Evolutionary conservation across 2,888 invertebrate genomes (phyloP).

Genomic region (Serripes groenlandicus): DNA sequence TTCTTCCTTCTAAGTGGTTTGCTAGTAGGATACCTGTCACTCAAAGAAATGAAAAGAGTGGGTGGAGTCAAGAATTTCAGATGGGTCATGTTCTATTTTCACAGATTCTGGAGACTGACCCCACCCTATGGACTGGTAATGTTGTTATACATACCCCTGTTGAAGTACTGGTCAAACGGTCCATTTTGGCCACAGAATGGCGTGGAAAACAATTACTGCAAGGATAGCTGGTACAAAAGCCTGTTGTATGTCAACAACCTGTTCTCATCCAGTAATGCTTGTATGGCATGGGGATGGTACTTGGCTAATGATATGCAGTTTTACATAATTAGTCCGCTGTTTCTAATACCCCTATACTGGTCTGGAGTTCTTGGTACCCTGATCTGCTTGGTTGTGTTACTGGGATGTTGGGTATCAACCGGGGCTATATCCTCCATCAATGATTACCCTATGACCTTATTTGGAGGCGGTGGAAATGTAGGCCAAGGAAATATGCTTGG

Average conservation of each 20-base stretch:
- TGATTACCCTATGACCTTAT: constrained; percentile 37
- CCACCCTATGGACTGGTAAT: constrained; percentile 78
- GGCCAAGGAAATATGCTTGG: constrained; percentile 30
- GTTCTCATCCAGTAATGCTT: constrained; percentile 42
- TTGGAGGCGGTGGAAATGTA: no score
- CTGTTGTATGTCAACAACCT: constrained; percentile 75
- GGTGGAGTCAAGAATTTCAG: constrained; percentile 53
- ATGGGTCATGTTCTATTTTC: constrained; percentile 51
- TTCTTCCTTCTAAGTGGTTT: constrained; percentile 53
- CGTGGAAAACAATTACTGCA: constrained; percentile 65
- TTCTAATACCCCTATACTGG: constrained; percentile 28
- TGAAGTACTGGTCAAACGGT: constrained; percentile 73
- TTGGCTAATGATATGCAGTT: constrained; percentile 85
- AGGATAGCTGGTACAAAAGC: constrained; percentile 74
- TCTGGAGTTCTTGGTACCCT: constrained; percentile 42
- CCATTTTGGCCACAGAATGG: constrained; percentile 74
- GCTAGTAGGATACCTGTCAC: constrained; percentile 53
- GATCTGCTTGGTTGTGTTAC: constrained; percentile 45
- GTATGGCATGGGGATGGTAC: constrained; percentile 82
- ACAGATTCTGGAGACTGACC: constrained; percentile 66
- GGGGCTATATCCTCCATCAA: constrained; percentile 48
- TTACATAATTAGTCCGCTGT: constrained; percentile 58
- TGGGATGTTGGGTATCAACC: constrained; percentile 44
- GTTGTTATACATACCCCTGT: constrained; percentile 74
- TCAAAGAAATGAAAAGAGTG: constrained; percentile 54